A percentile compares a stretch with the other conserved stretches of the same genome.
These are phyloP conservation scores for Odontothrips loti DNA, from an alignment of 2,888 invertebrate species.

Conservation along the genomic window DNA sequence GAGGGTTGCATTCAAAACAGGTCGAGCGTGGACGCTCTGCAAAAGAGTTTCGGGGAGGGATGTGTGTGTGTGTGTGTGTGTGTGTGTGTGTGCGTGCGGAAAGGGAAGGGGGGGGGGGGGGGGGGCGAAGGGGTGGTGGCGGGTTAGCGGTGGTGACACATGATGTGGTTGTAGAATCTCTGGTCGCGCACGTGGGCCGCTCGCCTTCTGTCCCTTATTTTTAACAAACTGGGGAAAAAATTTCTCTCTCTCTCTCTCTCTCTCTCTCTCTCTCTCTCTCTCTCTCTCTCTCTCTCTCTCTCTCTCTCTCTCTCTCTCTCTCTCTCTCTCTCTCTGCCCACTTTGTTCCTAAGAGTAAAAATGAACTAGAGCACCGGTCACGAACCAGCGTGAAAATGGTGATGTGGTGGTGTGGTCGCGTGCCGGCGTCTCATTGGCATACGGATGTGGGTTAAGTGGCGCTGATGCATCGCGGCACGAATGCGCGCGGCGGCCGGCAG, in stretches of 20 bases:
- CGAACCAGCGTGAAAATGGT: too few species aligned
- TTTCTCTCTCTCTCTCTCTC: neutral
- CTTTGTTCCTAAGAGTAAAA: too few species aligned
- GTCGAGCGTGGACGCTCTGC: neutral
- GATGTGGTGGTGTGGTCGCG: too few species aligned
- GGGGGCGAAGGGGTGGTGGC: neutral
- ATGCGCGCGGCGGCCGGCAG: too few species aligned
- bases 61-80: too few species aligned
- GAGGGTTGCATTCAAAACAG: conserved; percentile 3
- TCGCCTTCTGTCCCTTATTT: neutral
- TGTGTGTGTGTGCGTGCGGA: neutral
- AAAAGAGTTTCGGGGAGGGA: neutral
- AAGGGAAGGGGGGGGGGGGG: neutral
- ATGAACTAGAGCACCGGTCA: too few species aligned
- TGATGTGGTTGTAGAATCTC: neutral
- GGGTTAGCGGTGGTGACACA: neutral
- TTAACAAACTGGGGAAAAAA: neutral
- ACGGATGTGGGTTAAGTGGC: too few species aligned
- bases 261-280: neutral
- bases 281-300: too few species aligned
- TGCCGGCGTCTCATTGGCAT: too few species aligned
- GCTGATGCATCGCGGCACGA: too few species aligned
- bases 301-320: too few species aligned
- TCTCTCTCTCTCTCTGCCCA: too few species aligned
- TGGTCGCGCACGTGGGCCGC: neutral